Conservation (phyloP, 2,888 invertebrate genomes). For the Catonia carolina region DNA sequence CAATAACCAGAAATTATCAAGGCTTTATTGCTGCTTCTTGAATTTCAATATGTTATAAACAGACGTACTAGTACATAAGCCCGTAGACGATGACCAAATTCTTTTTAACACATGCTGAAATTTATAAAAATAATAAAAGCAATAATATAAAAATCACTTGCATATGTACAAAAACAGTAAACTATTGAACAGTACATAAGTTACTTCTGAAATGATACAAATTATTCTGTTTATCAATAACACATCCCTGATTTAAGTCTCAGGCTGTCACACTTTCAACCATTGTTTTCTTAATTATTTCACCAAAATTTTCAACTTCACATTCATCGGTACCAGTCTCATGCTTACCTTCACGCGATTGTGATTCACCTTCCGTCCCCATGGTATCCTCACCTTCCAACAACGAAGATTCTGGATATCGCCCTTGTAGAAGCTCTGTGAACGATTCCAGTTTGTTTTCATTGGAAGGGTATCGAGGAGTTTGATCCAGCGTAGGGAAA, state of each 20-base stretch:
- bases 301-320: conserved; percentile 72
- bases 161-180: no score
- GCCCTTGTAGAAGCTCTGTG: conserved; percentile 54
- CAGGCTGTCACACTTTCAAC: conserved; percentile 82
- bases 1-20: no score
- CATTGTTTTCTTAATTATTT: conserved; percentile 88
- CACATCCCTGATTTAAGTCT: neutral
- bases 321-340: conserved; percentile 43
- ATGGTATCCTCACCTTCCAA: conserved; percentile 2
- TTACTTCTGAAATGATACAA: no score
- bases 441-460: conserved; percentile 58
- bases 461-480: conserved; percentile 31
- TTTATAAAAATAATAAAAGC: no score
- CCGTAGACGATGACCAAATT: no score
- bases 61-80: no score
- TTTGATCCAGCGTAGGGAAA: conserved; percentile 6
- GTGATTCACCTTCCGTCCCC: neutral
- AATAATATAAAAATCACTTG: no score
- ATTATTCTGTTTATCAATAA: no score
- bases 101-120: no score
- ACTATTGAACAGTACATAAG: no score
- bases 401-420: conserved; percentile 43
- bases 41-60: no score
- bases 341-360: conserved; percentile 3
- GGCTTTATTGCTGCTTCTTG: no score